These are phyloP conservation scores for Rhamphomyia laevipes DNA, from an alignment of 2,888 invertebrate genomes.

Conservation along the genomic window DNA sequence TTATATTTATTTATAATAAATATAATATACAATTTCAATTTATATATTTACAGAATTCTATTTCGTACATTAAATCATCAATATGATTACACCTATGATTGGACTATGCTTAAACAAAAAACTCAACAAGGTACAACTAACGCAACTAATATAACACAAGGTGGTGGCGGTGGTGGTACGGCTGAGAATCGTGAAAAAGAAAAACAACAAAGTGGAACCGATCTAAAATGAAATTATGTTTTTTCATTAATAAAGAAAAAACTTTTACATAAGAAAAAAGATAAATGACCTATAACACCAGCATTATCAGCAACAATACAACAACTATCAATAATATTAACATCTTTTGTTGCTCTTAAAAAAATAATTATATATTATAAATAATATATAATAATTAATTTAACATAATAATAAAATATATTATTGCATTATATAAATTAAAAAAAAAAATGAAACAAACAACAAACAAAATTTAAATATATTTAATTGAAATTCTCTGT, in stretches of 20 bases:
- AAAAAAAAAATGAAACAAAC: too few relatives aligned
- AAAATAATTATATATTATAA: too few relatives aligned
- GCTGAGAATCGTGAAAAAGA: constrained; percentile 16
- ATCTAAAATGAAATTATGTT: constrained; percentile 16
- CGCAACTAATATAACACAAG: constrained; percentile 21
- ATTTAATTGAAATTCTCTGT: too few relatives aligned
- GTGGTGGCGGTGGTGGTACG: background rate
- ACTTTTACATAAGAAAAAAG: background rate
- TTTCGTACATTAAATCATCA: constrained; percentile 99
- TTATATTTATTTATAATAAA: too few relatives aligned
- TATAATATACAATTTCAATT: too few relatives aligned
- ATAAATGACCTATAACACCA: background rate
- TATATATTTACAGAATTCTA: constrained; percentile 71
- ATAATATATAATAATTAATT: too few relatives aligned
- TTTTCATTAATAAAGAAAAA: constrained; percentile 1
- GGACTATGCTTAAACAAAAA: constrained; percentile 98
- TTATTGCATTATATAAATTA: too few relatives aligned
- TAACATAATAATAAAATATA: too few relatives aligned
- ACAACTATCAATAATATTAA: too few relatives aligned
- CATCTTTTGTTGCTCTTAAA: too few relatives aligned
- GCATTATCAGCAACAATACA: too few relatives aligned
- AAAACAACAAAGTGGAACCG: constrained; percentile 18
- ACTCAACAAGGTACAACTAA: constrained; percentile 34
- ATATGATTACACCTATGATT: constrained; percentile 98
- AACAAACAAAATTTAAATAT: too few relatives aligned